These are phyloP conservation scores for Ryuthela nishihirai DNA, from an alignment of 2,888 invertebrate genomes.

Conservation along the genomic window DNA sequence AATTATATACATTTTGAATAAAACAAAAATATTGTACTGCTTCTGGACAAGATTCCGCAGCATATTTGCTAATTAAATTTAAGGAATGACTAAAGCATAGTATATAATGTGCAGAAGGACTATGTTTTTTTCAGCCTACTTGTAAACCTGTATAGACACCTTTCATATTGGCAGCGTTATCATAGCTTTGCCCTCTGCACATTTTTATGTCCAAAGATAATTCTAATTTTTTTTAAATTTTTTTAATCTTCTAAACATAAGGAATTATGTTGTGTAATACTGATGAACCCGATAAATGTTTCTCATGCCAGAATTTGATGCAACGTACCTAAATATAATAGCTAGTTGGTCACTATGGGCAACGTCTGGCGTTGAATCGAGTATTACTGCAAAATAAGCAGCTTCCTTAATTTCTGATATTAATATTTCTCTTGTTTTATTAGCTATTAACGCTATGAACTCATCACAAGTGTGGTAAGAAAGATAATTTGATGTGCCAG, in stretches of 20 bases:
- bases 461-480: constrained; percentile 2
- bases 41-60: neutral
- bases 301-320: neutral
- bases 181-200: neutral
- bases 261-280: neutral
- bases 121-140: neutral
- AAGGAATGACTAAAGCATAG: neutral
- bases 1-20: constrained; percentile 2
- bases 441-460: neutral
- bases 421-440: neutral
- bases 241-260: neutral
- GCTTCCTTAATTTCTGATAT: constrained; percentile 3
- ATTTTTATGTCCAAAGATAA: constrained; percentile 1
- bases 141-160: constrained; percentile 1
- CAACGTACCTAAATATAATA: neutral
- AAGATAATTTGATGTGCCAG: constrained; percentile 4
- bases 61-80: constrained; percentile 4
- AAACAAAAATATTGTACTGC: constrained; percentile 6
- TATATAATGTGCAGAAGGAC: neutral
- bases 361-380: constrained; percentile 1
- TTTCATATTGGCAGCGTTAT: constrained; percentile 1
- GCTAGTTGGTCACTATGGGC: neutral
- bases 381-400: constrained; percentile 1
- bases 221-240: neutral
- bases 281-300: constrained; percentile 4